Conservation (phyloP, 2,888 invertebrate genomes). For the Carcina quercana region DNA sequence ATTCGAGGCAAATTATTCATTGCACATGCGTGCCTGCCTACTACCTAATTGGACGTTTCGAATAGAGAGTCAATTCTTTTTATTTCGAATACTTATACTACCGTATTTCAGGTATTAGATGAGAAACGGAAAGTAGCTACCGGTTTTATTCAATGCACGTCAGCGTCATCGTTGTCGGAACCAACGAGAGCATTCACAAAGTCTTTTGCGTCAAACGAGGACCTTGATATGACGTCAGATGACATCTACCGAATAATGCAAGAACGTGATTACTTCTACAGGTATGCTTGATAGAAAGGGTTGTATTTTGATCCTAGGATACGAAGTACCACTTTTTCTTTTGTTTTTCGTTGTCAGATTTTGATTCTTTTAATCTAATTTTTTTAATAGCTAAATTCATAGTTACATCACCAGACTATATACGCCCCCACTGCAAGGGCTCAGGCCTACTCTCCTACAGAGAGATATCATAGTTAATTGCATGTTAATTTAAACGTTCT, state of each 20-base stretch:
- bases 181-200: background rate
- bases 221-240: constrained; percentile 19
- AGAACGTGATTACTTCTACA: constrained; percentile 30
- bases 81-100: background rate
- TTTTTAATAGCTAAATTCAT: too few species aligned
- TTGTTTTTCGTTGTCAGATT: too few species aligned
- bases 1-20: background rate
- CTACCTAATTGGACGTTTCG: background rate
- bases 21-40: background rate
- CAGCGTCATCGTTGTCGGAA: background rate
- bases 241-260: constrained; percentile 33
- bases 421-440: too few species aligned
- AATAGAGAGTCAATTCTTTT: background rate
- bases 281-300: constrained; percentile 25
- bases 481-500: too few species aligned
- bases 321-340: too few species aligned
- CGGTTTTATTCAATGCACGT: constrained; percentile 20
- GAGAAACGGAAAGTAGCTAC: constrained; percentile 27
- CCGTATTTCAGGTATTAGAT: constrained; percentile 25
- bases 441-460: too few species aligned
- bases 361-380: too few species aligned
- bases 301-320: too few species aligned
- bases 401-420: too few species aligned
- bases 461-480: too few species aligned
- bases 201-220: constrained; percentile 6